Base-by-base conservation (phyloP, 2,888 invertebrate genomes). In the Morpho achilles region DNA sequence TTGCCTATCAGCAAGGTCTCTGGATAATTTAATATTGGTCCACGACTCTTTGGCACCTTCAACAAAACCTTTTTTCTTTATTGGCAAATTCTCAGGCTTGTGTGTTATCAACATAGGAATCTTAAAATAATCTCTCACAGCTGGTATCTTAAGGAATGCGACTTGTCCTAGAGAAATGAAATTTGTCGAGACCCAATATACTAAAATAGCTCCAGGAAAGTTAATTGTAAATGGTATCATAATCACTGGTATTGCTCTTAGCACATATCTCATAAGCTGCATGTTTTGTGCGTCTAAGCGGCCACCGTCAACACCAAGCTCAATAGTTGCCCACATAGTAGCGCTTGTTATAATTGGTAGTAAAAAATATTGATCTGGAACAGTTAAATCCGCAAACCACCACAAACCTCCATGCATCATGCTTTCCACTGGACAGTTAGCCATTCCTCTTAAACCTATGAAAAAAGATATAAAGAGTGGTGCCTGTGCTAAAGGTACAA, bases 401-500 rank as follows among this genome's bases (percentile, higher is more conserved):
- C 92, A 94, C 1, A 97, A 67, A 0, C 99, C 99, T 41, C 99
- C 99, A 0, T 93, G 91, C 64, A 93, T 92, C 92, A 99, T 92
- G 76, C 98, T 98, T 47, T 97, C 97, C 43, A 99, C 96, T 2
- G 98, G 99, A 41, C 95, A 92, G 73, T 95, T 95, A 1, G 97
- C 94, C 98, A 99, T 98, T 65, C 93, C 90, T 69, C 97, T 92
- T 50, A 99, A 83, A 0, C 95, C 97, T 86, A 96, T 92, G 77
- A 98, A 99, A 78, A 98, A 96, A 0, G 98, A 98, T 64, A 99
- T 84, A 79, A 99, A 99, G 10, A 99, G 86, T 0, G 98, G 98
- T 56, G 96, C 96, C 85, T 97, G 97, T 0, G 94, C 94, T 47
- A 96, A 64, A 0, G 96, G 95, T 0, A 95, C 94, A 50, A 96